Evolutionary conservation across 2,797 vertebrate species (phyloP).

Genomic region (Melanotaenia maccullochi): DNA sequence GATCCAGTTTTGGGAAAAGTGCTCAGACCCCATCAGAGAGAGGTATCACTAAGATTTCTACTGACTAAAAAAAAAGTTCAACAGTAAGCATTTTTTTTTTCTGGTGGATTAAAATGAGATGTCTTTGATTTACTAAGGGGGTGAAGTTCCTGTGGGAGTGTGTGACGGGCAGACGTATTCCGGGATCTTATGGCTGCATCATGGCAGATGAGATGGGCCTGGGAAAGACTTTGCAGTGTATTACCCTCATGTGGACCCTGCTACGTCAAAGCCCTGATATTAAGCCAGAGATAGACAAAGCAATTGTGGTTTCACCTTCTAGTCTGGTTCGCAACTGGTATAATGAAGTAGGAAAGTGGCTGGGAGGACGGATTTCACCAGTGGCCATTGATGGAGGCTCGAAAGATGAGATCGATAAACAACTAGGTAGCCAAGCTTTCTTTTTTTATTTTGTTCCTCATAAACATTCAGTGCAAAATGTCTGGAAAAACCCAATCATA

Average conservation of each 20-base stretch:
- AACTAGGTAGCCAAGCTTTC: slow-evolving; percentile 82
- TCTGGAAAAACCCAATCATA: background rate
- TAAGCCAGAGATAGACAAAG: slow-evolving; percentile 94
- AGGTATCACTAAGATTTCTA: slow-evolving; percentile 79
- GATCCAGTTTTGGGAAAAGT: slow-evolving; percentile 94
- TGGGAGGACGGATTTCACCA: slow-evolving; percentile 90
- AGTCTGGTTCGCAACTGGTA: slow-evolving; percentile 98
- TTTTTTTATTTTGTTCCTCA: background rate
- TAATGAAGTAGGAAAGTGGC: slow-evolving; percentile 97
- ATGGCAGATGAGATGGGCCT: slow-evolving; percentile 99
- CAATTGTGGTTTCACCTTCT: slow-evolving; percentile 94
- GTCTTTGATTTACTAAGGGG: slow-evolving; percentile 79
- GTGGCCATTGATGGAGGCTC: slow-evolving; percentile 95
- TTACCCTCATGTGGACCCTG: slow-evolving; percentile 93
- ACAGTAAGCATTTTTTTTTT: background rate
- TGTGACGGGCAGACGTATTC: slow-evolving; percentile 91
- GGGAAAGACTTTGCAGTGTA: slow-evolving; percentile 97
- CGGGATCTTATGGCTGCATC: slow-evolving; percentile 91
- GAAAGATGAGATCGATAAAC: slow-evolving; percentile 91
- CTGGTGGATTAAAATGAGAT: background rate
- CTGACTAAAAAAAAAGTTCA: background rate
- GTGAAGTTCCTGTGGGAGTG: slow-evolving; percentile 98
- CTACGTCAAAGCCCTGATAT: slow-evolving; percentile 92
- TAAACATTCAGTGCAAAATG: background rate
- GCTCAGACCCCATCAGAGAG: slow-evolving; percentile 95